Evolutionary conservation across 1,140 invertebrate species (phyloP), one percentile per base, ranked within the genome.

Genomic region (Anagrus nilaparvatae): DNA sequence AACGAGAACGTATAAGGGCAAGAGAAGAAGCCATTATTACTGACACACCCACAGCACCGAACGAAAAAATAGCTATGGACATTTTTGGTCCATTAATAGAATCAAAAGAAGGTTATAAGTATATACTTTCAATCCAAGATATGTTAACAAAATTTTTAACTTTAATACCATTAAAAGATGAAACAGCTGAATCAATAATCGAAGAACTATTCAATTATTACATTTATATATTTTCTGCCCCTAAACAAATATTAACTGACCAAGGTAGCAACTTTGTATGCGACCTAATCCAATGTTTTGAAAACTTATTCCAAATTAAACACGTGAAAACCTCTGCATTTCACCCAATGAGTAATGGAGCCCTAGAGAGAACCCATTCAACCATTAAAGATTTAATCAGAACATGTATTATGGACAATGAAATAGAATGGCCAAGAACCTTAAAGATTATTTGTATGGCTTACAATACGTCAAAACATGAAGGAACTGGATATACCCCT

Each of bases 231-330:
- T 58, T 49, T 44, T 55, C 52, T 17, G 46, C 48, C 16, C 42
- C 54, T 9, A 28, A 53, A 18, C 32, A 30, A 2, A 50, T 60
- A n/a, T 19, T 57, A 10, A 52, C 55, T 0, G 53, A 58, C 44
- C 46, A 52, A 49, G 56, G 53, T 9, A 8, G 12, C 4, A 48
- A 59, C 32, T 59, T 58, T 33, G 45, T 41, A 3, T 42, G 35
- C 9, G 31, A 56, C n/a, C 13, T 52, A 2, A 47, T 61, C 7
- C 36, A 53, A 32, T n/a, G 43, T 31, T 41, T 56, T 23, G 38
- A 44, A n/a, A 40, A 53, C 50, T 13, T 50, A 18, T 49, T 53
- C 18, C 44, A 42, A 32, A 57, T 54, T 8, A 41, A 50, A 31
- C 50, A 56, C 17, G 43, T 54, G 8, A 47, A 47, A 27, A 52